Evolutionary conservation across 2,888 invertebrate genomes (phyloP).

Genomic region (Heteromyza rotundicornis): DNA sequence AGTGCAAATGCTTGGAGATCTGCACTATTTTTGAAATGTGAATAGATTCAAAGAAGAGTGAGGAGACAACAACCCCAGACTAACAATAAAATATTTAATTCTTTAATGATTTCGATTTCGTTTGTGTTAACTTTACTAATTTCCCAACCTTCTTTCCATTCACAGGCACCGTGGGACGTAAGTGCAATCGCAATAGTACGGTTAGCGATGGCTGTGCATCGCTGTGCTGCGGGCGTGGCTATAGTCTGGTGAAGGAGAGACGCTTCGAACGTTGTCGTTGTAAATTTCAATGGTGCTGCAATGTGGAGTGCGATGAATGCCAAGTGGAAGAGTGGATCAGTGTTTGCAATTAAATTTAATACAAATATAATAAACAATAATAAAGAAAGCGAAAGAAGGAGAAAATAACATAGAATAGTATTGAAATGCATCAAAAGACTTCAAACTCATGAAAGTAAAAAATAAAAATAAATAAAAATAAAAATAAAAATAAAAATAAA

Average conservation of each 20-base stretch:
- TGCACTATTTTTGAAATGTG: too few species aligned
- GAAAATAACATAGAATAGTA: not conserved
- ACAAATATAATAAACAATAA: too few species aligned
- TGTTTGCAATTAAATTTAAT: constrained; percentile 87
- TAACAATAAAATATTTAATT: too few species aligned
- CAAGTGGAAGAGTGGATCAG: constrained; percentile 87
- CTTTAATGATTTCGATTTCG: too few species aligned
- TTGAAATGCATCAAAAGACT: not conserved
- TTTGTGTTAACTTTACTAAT: too few species aligned
- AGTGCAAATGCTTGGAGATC: too few species aligned
- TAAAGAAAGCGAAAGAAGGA: constrained; percentile 8
- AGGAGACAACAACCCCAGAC: too few species aligned
- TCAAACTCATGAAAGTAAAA: not conserved
- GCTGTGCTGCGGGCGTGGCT: constrained; percentile 89
- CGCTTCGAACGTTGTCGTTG: constrained; percentile 85
- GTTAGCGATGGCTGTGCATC: constrained; percentile 83
- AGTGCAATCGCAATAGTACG: constrained; percentile 75
- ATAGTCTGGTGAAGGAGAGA: constrained; percentile 78
- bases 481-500: not conserved
- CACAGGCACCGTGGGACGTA: constrained; percentile 74
- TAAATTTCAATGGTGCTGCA: constrained; percentile 93
- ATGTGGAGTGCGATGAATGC: constrained; percentile 88
- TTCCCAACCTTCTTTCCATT: too few species aligned
- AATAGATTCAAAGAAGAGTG: too few species aligned
- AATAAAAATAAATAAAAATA: not conserved